Base-by-base conservation (phyloP, 1,140 invertebrate genomes). In the Parasteatoda tepidariorum region DNA sequence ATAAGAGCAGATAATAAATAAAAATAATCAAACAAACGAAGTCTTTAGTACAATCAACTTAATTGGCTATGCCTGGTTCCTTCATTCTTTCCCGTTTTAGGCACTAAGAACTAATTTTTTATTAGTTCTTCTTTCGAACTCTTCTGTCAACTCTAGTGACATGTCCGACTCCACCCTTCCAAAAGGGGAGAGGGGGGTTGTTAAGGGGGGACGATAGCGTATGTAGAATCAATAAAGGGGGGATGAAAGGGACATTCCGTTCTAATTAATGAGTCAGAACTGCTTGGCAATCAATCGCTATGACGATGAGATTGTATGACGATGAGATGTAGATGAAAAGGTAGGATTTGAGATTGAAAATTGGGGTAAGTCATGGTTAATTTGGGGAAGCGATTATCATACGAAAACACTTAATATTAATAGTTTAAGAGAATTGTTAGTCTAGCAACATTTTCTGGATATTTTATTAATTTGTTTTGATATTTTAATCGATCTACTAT, bases 21-120 rank as follows among this genome's bases (percentile, higher is more conserved):
- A 74, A 61, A 74, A 74, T 74, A 74, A 74, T 74, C 71, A 74
- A 57, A 57, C 71, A 59, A 61, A 74, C 57, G 22, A 48, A 66
- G 74, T 76, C 74, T 59, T 76, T 62, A 76, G 55, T 62, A 76
- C 74, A 76, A 76, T 76, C 74, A 76, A 66, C 74, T 24, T 76
- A 76, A 76, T 76, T 76, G 74, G 74, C 74, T 24, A 48, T 48
- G 24, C 57, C 33, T 13, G 30, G 18, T 22, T 6, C 31, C 34
- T 55, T 71, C 48, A 15, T 54, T n/a, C 68, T 26, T 24, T 61
- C 26, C 57, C 22, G 34, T 61, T 61, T 38, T 26, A n/a, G n/a
- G 71, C 15, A 30, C 11, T 5, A 4, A 31, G 24, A 11, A 15
- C 30, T 64, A 13, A 15, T 64, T 31, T 64, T 30, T 74, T 74